Evolutionary conservation across 2,113 vertebrate genomes (phyloP).

Genomic region (Channa maculata): DNA sequence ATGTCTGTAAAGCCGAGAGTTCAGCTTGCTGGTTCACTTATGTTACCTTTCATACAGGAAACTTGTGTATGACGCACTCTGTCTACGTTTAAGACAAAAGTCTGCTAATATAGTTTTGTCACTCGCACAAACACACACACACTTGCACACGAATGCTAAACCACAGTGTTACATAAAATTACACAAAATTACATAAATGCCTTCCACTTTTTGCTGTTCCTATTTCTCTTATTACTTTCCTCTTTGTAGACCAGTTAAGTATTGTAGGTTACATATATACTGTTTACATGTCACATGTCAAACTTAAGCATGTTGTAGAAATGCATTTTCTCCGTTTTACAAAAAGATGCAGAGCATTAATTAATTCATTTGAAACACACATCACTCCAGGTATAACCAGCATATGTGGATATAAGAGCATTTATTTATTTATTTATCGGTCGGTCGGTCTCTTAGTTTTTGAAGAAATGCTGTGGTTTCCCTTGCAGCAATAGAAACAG

Average conservation of each 20-base stretch:
- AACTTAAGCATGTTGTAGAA: constrained; percentile 5
- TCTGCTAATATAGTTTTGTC: constrained; percentile 8
- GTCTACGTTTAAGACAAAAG: neutral
- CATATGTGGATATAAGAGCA: neutral
- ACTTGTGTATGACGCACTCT: neutral
- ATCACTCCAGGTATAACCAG: neutral
- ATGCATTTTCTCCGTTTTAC: constrained; percentile 9
- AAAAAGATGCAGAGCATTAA: neutral
- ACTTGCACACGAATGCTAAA: constrained; percentile 15
- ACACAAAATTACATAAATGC: constrained; percentile 23
- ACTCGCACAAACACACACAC: neutral
- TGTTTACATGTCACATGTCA: constrained; percentile 7
- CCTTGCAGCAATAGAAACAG: constrained; percentile 11
- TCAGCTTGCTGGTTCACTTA: constrained; percentile 8
- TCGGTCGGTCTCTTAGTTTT: neutral
- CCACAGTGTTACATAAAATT: constrained; percentile 49
- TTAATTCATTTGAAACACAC: too few species aligned
- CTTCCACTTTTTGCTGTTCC: constrained; percentile 7
- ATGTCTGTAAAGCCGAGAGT: constrained; percentile 38
- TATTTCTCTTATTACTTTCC: constrained; percentile 19
- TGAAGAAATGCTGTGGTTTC: constrained; percentile 4
- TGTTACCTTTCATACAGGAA: constrained; percentile 39
- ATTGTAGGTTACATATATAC: neutral
- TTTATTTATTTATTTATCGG: neutral
- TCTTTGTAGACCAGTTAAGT: neutral